These are phyloP conservation scores for Rhabdomys pumilio DNA, from an alignment of 2,797 vertebrate genomes.

Conservation along the genomic window DNA sequence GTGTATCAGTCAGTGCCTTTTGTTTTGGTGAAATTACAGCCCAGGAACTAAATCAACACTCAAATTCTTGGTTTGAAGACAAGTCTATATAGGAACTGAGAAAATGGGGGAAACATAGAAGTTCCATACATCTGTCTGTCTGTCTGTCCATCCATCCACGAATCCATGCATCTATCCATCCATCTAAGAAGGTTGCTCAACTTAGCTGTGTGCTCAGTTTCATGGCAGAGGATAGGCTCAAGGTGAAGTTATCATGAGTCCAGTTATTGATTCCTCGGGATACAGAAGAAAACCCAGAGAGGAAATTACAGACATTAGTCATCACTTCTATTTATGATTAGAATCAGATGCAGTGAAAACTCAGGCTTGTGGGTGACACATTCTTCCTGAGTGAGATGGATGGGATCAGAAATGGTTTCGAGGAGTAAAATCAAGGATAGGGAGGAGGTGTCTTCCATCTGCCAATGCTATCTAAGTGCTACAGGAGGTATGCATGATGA, in stretches of 20 bases:
- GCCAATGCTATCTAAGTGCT: background rate
- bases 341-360: conserved; percentile 11
- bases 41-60: background rate
- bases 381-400: conserved; percentile 11
- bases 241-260: background rate
- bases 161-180: background rate
- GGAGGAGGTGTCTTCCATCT: background rate
- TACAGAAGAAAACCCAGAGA: background rate
- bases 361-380: background rate
- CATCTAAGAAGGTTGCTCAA: background rate
- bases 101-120: background rate
- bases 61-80: background rate
- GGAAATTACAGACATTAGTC: conserved; percentile 17
- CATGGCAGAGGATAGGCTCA: background rate
- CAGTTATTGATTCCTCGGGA: background rate
- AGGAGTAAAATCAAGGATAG: background rate
- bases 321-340: conserved; percentile 35
- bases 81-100: background rate
- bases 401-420: background rate
- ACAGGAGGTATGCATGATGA: background rate
- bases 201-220: background rate
- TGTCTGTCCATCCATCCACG: background rate
- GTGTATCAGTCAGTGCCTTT: background rate
- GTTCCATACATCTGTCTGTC: background rate
- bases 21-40: background rate